Evolutionary conservation across 30 jellyfish, hydroid and myxozoan species (phyloP).

Genomic region (Cassiopea xamachana): DNA sequence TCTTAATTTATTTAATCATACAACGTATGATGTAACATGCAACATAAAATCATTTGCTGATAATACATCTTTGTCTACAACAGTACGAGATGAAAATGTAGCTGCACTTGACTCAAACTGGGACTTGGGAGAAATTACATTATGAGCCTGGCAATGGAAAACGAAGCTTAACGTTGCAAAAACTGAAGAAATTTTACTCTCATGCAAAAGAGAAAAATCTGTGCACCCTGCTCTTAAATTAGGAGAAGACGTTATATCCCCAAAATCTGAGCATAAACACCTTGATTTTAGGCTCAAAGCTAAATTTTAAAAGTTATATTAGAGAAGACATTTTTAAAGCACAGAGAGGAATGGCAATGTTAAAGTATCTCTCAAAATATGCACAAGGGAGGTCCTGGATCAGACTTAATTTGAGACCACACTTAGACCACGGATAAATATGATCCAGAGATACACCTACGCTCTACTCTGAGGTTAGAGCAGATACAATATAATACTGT

Average conservation of each 20-base stretch:
- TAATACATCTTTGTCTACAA: conserved; percentile 41
- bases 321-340: conserved; percentile 26
- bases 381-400: conserved; percentile 58
- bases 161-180: conserved; percentile 32
- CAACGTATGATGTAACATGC: conserved; percentile 32
- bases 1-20: conserved; percentile 36
- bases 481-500: conserved; percentile 44
- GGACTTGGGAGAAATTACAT: conserved; percentile 34
- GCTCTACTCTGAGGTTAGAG: conserved; percentile 16
- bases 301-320: conserved; percentile 14
- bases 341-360: conserved; percentile 20
- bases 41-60: conserved; percentile 49
- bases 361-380: conserved; percentile 23
- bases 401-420: conserved; percentile 19
- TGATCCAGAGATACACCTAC: conserved; percentile 24
- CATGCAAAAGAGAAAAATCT: conserved; percentile 17
- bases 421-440: conserved; percentile 22
- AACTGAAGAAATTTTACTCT: conserved; percentile 12
- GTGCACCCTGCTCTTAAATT: conserved; percentile 9
- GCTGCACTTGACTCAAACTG: conserved; percentile 48
- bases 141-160: conserved; percentile 67
- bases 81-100: conserved; percentile 40
- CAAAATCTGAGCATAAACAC: conserved; percentile 27
- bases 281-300: conserved; percentile 28
- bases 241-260: conserved; percentile 18